Evolutionary conservation across 2,797 vertebrate genomes (phyloP), one percentile per base, ranked within the genome.

Genomic region (Pseudotriccus pelzelni): DNA sequence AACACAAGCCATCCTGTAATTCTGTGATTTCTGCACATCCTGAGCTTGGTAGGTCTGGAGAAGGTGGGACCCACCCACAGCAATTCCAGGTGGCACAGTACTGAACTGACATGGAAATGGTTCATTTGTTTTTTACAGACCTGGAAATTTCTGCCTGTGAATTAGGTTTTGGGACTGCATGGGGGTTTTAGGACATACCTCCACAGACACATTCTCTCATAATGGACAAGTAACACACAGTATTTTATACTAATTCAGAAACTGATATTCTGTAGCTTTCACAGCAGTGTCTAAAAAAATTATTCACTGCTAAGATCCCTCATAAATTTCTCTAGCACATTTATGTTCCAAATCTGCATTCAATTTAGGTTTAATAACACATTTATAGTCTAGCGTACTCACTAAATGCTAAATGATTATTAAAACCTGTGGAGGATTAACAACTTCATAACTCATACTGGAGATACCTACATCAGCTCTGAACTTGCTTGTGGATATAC

Each of bases 291-390:
- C 85, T 85, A 60, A 84, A 91, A 85, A 89, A 87, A 53, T 85
- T 88, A 77, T 46, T 96, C 84, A 70, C 74, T 55, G 72, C 64
- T 94, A 79, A 94, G 74, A 90, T 87, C 78, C 92, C 79, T 78
- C 94, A 87, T 96, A 94, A 96, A 96, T 96, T 93, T 88, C 79
- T 76, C 22, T 30, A 94, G 69, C 74, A 94, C 56, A 59, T 94
- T 96, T 92, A 76, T 64, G 55, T 87, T 92, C 74, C 64, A 82
- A 88, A 82, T 81, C 68, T 97, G 95, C 43, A 75, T 96, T 96
- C 90, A 95, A 97, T 97, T 96, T 90, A 96, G 67, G 37, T 95
- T 93, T 93, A 96, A 91, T 96, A 96, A 90, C 79, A 82, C 68
- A 90, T 96, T 96, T 96, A 93, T 93, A 88, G 77, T 50, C 37